phyloP scores from a whole-genome alignment of 2,888 invertebrate species.

The Chaetogeoica ovagalla region DNA sequence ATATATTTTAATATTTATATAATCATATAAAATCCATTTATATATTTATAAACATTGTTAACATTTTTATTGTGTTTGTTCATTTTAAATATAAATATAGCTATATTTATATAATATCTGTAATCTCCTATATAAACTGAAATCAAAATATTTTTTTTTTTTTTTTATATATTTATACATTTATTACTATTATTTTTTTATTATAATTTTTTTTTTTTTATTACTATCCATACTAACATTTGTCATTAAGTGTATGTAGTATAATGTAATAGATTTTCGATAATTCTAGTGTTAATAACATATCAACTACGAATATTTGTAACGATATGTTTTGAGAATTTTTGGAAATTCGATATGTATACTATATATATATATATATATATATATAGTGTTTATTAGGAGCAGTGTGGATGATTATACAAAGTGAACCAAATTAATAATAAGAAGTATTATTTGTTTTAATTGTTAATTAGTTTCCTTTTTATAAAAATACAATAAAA shows the following conservation, averaged over 20 bases:
- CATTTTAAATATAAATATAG: constrained; percentile 18
- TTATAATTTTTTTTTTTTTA: not conserved
- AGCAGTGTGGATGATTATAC: no score
- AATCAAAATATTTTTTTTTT: constrained; percentile 40
- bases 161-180: not conserved
- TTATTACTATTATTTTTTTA: no score
- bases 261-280: not conserved
- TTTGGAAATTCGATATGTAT: not conserved
- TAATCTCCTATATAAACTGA: constrained; percentile 33
- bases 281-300: not conserved
- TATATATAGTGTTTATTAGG: no score
- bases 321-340: not conserved
- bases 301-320: not conserved
- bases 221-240: constrained; percentile 20
- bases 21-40: not conserved
- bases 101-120: constrained; percentile 20
- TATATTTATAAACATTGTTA: constrained; percentile 18
- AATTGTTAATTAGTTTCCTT: no score
- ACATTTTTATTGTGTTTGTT: constrained; percentile 26
- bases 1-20: not conserved
- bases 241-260: constrained; percentile 14
- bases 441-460: no score
- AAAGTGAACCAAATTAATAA: no score
- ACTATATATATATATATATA: no score
- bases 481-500: no score